Evolutionary conservation across 2,113 vertebrate species (phyloP), one percentile per base, ranked within the genome.

Genomic region (Eulemur rufifrons): DNA sequence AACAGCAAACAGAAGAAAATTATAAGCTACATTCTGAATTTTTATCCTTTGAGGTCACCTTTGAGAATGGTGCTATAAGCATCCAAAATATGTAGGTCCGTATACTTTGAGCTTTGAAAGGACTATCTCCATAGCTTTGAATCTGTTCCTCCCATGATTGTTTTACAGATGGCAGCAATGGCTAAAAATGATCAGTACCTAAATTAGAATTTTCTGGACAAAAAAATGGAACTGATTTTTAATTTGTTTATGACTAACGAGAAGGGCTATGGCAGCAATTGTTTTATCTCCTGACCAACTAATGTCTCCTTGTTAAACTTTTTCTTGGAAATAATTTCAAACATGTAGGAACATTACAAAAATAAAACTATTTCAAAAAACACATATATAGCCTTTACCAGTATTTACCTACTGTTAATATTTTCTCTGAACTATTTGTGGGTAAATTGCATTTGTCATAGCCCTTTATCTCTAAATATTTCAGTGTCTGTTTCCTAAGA

Each of bases 401-500:
- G 73, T 13, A 71, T 89, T 92, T 23, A 86, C 45, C 42, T 78
- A 37, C 52, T 87, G 11, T 83, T 78, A 87, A 90, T 92, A 37
- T 83, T 84, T 91, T 88, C 37, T 93, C 68, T 88, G 74, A 94
- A 76, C 17, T 81, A 66, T 73, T 85, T 96, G 50, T 93, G 32
- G 4, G 7, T 85, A 83, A 93, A 5, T 23, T 91, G n/a, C 13
- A 77, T 63, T 63, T 52, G 8, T 23, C n/a, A 42, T 69, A 74
- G 9, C 6, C 23, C 0, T 89, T 94, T 77, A 81, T 25, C 4
- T 34, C 7, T 86, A 94, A 81, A 84, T 85, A 86, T 73, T 86
- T 93, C 13, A 86, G 39, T 71, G 52, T 56, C 2, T 93, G 50
- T 76, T 59, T 69, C 25, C 15, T 81, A 96, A 73, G 2, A 89